These are phyloP conservation scores for Mirza zaza DNA, from an alignment of 2,113 vertebrate genomes.

Conservation along the genomic window DNA sequence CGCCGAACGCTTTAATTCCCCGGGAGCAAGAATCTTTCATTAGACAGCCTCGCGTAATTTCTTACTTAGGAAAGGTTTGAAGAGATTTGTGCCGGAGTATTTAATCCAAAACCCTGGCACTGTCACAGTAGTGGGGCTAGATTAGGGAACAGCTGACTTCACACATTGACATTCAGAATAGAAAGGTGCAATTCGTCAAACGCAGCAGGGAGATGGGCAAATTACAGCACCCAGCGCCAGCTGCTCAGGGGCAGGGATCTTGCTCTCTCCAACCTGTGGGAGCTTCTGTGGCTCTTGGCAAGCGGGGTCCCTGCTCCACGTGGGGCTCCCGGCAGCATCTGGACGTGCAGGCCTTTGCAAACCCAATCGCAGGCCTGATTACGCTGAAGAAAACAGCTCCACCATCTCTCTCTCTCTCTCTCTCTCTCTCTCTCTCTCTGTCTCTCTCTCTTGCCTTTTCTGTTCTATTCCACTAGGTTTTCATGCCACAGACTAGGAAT, in stretches of 20 bases:
- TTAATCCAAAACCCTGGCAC: conserved; percentile 84
- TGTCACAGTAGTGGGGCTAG: conserved; percentile 80
- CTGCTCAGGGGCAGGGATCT: conserved; percentile 40
- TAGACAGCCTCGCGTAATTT: conserved; percentile 82
- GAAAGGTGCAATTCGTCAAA: conserved; percentile 71
- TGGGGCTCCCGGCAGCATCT: neutral
- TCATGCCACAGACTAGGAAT: conserved; percentile 28
- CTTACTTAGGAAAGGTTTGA: conserved; percentile 84
- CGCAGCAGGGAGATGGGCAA: conserved; percentile 64
- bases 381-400: conserved; percentile 13
- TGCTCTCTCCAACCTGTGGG: conserved; percentile 29
- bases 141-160: conserved; percentile 87
- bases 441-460: neutral
- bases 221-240: conserved; percentile 61
- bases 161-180: conserved; percentile 84
- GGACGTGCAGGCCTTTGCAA: neutral
- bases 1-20: conserved; percentile 83
- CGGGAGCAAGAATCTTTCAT: conserved; percentile 78
- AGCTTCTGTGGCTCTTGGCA: conserved; percentile 13
- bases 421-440: neutral
- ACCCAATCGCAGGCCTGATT: conserved; percentile 29
- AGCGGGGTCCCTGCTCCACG: neutral
- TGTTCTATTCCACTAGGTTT: conserved; percentile 31
- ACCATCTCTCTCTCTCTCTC: neutral
- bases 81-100: conserved; percentile 80